A percentile compares a stretch with the other conserved stretches of the same genome.
Evolutionary conservation across 2,888 invertebrate genomes (phyloP).

Genomic region (Caenorhabditis angaria): DNA sequence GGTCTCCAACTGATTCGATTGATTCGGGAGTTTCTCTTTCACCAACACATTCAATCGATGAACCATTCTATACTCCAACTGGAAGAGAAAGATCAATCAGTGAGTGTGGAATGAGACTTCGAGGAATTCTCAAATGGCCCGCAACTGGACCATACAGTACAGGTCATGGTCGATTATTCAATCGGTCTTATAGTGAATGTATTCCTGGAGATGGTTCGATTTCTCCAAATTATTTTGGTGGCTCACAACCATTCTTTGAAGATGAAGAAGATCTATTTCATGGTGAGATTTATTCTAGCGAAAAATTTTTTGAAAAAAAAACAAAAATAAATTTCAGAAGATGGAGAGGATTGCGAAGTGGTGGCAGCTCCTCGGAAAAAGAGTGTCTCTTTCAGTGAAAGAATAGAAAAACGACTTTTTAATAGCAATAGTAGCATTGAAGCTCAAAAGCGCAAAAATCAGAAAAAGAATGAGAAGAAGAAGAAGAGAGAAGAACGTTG

Average conservation of each 20-base stretch:
- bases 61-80: constrained; percentile 8
- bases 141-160: not conserved
- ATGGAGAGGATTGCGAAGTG: constrained; percentile 19
- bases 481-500: constrained; percentile 36
- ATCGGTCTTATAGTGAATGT: constrained; percentile 36
- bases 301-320: not conserved
- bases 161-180: not conserved
- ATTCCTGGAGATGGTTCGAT: constrained; percentile 13
- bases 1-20: constrained; percentile 41
- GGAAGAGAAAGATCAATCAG: constrained; percentile 24
- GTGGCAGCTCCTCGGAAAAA: constrained; percentile 29
- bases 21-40: constrained; percentile 41
- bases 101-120: constrained; percentile 23
- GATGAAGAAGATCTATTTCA: constrained; percentile 40
- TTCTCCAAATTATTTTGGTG: not conserved
- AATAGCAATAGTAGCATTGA: constrained; percentile 36
- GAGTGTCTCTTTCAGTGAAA: constrained; percentile 41
- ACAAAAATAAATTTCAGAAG: constrained; percentile 13
- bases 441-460: constrained; percentile 29
- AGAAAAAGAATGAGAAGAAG: constrained; percentile 43
- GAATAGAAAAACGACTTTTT: constrained; percentile 35
- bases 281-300: constrained; percentile 12
- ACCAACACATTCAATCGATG: constrained; percentile 34
- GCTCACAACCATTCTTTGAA: constrained; percentile 19
- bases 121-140: constrained; percentile 41